phyloP scores from a whole-genome alignment of 2,888 invertebrate species.

The Chouioia cunea region DNA sequence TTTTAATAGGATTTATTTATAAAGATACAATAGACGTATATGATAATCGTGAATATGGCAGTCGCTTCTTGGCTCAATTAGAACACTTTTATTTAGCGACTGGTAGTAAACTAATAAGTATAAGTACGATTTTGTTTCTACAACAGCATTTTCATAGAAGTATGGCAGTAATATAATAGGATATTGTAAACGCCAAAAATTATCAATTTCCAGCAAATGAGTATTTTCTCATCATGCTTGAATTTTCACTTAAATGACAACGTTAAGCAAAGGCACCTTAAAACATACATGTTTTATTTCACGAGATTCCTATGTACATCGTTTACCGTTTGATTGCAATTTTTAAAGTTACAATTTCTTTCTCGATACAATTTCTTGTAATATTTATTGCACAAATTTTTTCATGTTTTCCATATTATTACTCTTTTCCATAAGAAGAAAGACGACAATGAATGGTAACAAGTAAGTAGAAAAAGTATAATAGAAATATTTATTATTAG shows the following conservation, averaged over 20 bases:
- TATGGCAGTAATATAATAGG: no score
- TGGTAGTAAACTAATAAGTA: no score
- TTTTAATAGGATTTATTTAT: slow-evolving; percentile 60
- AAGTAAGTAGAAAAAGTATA: neutral
- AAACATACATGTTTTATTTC: slow-evolving; percentile 15
- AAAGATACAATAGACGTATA: slow-evolving; percentile 65
- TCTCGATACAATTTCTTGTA: slow-evolving; percentile 16
- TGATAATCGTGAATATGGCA: slow-evolving; percentile 63
- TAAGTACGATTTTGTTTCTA: no score
- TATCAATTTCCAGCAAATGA: no score
- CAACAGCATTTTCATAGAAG: no score
- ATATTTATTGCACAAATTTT: slow-evolving; percentile 3
- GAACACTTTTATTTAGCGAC: slow-evolving; percentile 13
- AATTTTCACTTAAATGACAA: slow-evolving; percentile 14
- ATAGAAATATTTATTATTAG: slow-evolving; percentile 15
- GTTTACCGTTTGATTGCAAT: slow-evolving; percentile 25
- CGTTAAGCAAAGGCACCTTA: slow-evolving; percentile 46
- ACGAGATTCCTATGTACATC: slow-evolving; percentile 35
- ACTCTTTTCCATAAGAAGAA: no score
- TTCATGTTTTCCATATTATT: no score
- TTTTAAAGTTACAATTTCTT: neutral
- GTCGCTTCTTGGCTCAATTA: slow-evolving; percentile 63
- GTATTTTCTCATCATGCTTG: no score
- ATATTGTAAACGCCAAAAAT: no score
- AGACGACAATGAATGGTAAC: no score